phyloP scores from a whole-genome alignment of 2,888 invertebrate genomes.

The Sphaerophoria taeniata region DNA sequence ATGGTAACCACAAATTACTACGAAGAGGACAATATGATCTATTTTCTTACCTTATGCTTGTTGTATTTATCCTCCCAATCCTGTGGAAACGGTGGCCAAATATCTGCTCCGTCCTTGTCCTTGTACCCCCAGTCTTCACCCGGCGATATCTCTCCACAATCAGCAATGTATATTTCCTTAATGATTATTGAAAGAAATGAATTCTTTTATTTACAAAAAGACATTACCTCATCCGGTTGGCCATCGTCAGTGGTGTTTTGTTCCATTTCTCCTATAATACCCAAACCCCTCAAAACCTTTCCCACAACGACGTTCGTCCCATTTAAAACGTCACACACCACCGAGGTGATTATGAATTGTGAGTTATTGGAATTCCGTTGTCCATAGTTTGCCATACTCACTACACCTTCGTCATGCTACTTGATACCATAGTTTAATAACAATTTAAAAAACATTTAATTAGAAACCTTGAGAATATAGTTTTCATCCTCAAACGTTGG shows the following conservation, averaged over 20 bases:
- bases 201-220: not conserved
- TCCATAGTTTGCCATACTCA: conserved; percentile 93
- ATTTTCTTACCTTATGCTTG: conserved; percentile 76
- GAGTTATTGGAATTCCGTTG: conserved; percentile 93
- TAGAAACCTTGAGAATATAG: conserved; percentile 86
- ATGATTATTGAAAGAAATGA: conserved; percentile 15
- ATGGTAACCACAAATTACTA: no score
- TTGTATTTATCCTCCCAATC: conserved; percentile 85
- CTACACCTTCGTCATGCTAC: conserved; percentile 86
- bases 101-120: conserved; percentile 89
- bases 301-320: conserved; percentile 93
- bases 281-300: conserved; percentile 89
- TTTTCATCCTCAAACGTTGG: conserved; percentile 95
- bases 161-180: conserved; percentile 87
- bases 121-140: conserved; percentile 87
- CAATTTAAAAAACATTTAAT: conserved; percentile 14
- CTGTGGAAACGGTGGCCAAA: conserved; percentile 90
- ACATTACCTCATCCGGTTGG: conserved; percentile 84
- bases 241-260: conserved; percentile 85
- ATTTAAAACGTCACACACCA: conserved; percentile 90
- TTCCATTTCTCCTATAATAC: conserved; percentile 89
- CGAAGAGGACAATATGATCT: no score
- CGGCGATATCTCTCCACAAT: conserved; percentile 89
- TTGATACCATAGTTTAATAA: not conserved
- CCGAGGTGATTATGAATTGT: conserved; percentile 95